Conservation (phyloP, 2,113 vertebrate genomes). For the Nipponia nippon region DNA sequence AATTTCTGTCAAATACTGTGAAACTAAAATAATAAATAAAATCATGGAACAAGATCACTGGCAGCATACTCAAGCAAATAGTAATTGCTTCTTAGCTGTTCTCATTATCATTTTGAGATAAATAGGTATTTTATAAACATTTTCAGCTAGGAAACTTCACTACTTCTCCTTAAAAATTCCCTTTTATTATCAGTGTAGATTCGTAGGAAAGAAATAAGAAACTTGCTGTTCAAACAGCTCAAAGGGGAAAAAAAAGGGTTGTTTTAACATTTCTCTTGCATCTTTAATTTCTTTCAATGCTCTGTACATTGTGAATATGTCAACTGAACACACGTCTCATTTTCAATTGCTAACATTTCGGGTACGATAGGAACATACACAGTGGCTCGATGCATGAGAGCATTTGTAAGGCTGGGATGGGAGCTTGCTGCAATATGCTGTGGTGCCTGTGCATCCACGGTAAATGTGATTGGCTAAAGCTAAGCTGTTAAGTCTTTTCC, state of each 20-base stretch:
- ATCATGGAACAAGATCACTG: slow-evolving; percentile 12
- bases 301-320: neutral
- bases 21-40: slow-evolving; percentile 29
- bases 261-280: slow-evolving; percentile 39
- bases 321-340: neutral
- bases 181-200: slow-evolving; percentile 41
- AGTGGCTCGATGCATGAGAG: neutral
- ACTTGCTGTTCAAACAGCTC: neutral
- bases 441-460: neutral
- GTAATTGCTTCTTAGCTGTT: slow-evolving; percentile 17
- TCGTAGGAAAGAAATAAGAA: neutral
- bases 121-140: slow-evolving; percentile 47
- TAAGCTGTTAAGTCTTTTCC: neutral
- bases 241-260: neutral
- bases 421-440: neutral
- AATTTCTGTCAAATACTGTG: neutral
- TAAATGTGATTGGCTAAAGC: neutral
- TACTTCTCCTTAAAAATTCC: slow-evolving; percentile 43
- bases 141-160: slow-evolving; percentile 8
- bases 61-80: neutral
- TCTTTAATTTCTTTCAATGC: slow-evolving; percentile 32
- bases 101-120: slow-evolving; percentile 8
- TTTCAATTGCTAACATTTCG: neutral
- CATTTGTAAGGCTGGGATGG: neutral
- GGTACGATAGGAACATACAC: neutral